These are phyloP conservation scores for Balaenoptera acutorostrata DNA, from an alignment of 2,113 vertebrate genomes.

Conservation along the genomic window DNA sequence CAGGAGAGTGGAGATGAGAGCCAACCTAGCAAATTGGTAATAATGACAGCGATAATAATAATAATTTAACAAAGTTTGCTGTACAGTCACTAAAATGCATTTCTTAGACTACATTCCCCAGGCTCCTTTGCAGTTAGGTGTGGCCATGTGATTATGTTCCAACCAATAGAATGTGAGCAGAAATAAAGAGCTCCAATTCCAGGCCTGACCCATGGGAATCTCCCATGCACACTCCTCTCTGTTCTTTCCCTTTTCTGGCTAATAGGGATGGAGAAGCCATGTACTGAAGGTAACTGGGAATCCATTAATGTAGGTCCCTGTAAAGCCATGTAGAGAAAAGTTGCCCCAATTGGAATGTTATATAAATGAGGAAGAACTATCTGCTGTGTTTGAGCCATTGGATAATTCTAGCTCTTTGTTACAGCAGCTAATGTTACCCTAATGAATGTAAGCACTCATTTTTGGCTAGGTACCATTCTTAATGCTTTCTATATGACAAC, in stretches of 20 bases:
- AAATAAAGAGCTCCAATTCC: neutral
- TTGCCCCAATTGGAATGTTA: neutral
- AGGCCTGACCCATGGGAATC: neutral
- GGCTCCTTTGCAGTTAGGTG: neutral
- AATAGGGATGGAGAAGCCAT: neutral
- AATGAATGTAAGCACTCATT: neutral
- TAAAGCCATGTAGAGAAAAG: neutral
- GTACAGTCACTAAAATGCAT: neutral
- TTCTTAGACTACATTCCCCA: neutral
- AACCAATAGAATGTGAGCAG: neutral
- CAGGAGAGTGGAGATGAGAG: neutral
- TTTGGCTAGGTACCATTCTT: neutral
- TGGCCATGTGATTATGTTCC: neutral
- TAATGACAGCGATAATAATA: neutral
- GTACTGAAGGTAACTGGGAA: neutral
- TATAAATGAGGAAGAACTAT: neutral
- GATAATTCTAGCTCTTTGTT: constrained; percentile 3
- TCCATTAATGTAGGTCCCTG: neutral
- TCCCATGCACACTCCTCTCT: neutral
- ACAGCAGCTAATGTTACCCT: neutral
- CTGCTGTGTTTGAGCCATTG: neutral
- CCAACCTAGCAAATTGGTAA: neutral
- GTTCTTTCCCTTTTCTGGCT: neutral
- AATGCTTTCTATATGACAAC: neutral
- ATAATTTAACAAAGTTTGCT: neutral